Base-by-base conservation (phyloP, 2,888 invertebrate genomes). In the Caradrina kadenii region DNA sequence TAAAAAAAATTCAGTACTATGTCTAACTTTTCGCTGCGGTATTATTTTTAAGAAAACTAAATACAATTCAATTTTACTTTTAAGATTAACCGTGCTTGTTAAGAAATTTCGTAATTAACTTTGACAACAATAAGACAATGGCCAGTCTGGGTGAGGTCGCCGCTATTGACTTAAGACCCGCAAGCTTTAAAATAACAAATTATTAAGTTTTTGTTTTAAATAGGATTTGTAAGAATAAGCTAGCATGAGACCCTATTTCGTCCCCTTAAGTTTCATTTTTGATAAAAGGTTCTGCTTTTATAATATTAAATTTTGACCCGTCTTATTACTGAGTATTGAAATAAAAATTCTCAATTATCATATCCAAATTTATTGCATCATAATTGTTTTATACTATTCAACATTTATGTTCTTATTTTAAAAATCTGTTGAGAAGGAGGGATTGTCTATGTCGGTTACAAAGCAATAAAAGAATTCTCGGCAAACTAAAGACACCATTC, bases 61-160 rank as follows among this genome's bases (percentile, higher is more conserved):
- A n/a, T 54, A 63, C 55, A 50, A 56, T 68, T 53, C 48, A 71
- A 64, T 64, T 71, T 64, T 56, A 66, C 65, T 67, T 71, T 13
- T 13, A 6, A 72, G 66, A 77, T 66, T 75, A 80, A 60, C 50
- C 58, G 78, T 66, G 65, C 62, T 69, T 76, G 66, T 78, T 68
- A 76, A 42, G 45, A 66, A 61, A 80, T 76, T 70, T 79, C 62
- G 21, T 80, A 80, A 87, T 86, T 83, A 80, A 83, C 73, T 81
- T 81, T 76, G 66, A 73, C 64, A 79, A 76, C 73, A 78, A 67
- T 72, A 68, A 71, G 58, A 82, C 69, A 80, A 83, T 72, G 19
- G 71, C 31, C 35, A 8, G 63, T 55, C 53, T 68, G 35, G 39
- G 0, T 58, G 53, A 68, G 67, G 63, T 76, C 69, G n/a, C 35